phyloP scores from a whole-genome alignment of 2,888 invertebrate genomes.

The Tinea semifulvella region DNA sequence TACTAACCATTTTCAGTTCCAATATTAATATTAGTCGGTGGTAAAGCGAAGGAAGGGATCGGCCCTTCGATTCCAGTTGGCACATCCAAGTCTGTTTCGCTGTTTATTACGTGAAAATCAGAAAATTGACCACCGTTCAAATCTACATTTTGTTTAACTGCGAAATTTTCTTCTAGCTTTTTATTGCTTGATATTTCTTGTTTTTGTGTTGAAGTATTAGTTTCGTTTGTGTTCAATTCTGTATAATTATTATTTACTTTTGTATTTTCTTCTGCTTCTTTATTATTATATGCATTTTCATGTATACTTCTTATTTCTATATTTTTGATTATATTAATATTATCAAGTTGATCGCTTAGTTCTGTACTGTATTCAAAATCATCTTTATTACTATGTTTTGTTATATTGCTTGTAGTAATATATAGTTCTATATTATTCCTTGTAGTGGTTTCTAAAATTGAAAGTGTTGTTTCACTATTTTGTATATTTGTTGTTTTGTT shows the following conservation, averaged over 20 bases:
- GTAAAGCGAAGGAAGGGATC: constrained; percentile 39
- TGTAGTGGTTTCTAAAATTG: too few species aligned
- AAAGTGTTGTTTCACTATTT: too few species aligned
- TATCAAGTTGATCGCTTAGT: too few species aligned
- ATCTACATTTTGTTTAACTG: background rate
- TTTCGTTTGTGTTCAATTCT: too few species aligned
- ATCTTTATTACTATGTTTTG: too few species aligned
- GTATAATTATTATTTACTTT: background rate
- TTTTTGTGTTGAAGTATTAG: too few species aligned
- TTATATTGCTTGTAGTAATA: too few species aligned
- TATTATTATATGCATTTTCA: background rate
- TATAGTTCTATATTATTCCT: too few species aligned
- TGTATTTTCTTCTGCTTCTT: background rate
- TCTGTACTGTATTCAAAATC: too few species aligned
- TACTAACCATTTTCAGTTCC: background rate
- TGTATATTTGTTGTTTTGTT: too few species aligned
- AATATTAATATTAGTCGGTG: constrained; percentile 30
- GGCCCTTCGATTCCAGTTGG: constrained; percentile 57
- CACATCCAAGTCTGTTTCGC: constrained; percentile 54
- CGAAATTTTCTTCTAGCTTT: too few species aligned
- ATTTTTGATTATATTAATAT: background rate
- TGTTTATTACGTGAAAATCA: constrained; percentile 49
- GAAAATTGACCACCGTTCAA: constrained; percentile 22
- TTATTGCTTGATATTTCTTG: too few species aligned
- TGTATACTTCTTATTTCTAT: constrained; percentile 9